phyloP scores from a whole-genome alignment of 2,888 invertebrate species.

The Arctia plantaginis region DNA sequence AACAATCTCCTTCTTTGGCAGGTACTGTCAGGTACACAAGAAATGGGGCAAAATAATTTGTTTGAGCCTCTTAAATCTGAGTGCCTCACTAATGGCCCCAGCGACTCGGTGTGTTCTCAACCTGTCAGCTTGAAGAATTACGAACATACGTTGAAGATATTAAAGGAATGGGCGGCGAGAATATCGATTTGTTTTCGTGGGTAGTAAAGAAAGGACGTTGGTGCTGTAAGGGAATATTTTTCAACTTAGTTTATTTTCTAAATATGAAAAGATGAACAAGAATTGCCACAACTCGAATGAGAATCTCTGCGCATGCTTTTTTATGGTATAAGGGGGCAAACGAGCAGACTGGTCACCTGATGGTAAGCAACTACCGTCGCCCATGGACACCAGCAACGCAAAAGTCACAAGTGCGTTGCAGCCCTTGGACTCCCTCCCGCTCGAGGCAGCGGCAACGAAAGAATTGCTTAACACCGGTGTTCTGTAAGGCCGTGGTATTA shows the following conservation, averaged over 20 bases:
- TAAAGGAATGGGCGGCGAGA: constrained; percentile 14
- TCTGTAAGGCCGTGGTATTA: no score
- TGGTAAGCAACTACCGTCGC: no score
- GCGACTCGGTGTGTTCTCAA: constrained; percentile 8
- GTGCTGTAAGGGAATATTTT: not conserved
- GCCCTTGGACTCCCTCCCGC: no score
- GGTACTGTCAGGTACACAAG: not conserved
- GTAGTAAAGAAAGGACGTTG: constrained; percentile 9
- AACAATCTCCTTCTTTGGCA: not conserved
- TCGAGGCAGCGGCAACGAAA: no score
- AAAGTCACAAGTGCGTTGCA: no score
- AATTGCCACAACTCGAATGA: not conserved
- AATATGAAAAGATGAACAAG: not conserved
- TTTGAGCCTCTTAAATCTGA: constrained; percentile 1
- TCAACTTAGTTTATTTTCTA: not conserved
- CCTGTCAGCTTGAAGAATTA: constrained; percentile 33
- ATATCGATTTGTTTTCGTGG: constrained; percentile 17
- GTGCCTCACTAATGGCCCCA: constrained; percentile 12
- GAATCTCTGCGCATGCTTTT: not conserved
- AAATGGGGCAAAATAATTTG: not conserved
- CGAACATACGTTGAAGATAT: constrained; percentile 19
- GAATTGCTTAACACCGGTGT: no score
- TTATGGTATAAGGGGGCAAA: no score
- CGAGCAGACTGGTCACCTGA: no score
- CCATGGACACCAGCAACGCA: no score